These are phyloP conservation scores for Apodemus sylvaticus DNA, from an alignment of 2,113 vertebrate genomes.

Conservation along the genomic window DNA sequence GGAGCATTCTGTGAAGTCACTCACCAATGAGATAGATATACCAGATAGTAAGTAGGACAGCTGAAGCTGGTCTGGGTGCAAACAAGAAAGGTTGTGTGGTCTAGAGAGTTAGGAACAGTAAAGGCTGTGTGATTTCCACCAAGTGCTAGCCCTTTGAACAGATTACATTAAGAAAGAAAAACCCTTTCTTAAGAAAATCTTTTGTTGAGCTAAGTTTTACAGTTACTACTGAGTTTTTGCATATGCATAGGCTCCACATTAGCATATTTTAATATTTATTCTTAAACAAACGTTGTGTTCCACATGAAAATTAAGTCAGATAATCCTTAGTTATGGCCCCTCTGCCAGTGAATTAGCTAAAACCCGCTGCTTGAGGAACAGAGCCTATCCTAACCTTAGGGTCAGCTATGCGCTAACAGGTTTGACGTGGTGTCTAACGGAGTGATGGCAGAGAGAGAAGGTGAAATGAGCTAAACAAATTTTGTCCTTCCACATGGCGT, in stretches of 20 bases:
- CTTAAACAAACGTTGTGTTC: background rate
- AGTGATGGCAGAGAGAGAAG: background rate
- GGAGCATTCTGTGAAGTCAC: background rate
- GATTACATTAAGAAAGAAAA: background rate
- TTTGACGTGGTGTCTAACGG: background rate
- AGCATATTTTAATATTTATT: background rate
- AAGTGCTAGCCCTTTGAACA: background rate
- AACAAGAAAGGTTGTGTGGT: rapidly evolving
- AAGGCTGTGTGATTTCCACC: background rate
- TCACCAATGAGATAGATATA: background rate
- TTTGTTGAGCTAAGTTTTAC: background rate
- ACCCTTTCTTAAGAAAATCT: background rate
- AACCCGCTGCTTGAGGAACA: background rate
- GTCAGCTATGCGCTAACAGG: background rate
- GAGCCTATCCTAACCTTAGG: background rate
- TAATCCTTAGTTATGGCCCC: background rate
- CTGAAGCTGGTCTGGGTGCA: rapidly evolving
- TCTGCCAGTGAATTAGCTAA: background rate
- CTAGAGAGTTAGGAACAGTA: background rate
- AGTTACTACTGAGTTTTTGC: background rate
- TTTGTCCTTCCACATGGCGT: background rate
- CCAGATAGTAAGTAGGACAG: background rate
- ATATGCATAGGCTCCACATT: background rate
- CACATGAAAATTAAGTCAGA: background rate
- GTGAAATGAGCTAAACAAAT: background rate